Evolutionary conservation across 2,797 vertebrate species (phyloP).

Genomic region (Anniella stebbinsi): DNA sequence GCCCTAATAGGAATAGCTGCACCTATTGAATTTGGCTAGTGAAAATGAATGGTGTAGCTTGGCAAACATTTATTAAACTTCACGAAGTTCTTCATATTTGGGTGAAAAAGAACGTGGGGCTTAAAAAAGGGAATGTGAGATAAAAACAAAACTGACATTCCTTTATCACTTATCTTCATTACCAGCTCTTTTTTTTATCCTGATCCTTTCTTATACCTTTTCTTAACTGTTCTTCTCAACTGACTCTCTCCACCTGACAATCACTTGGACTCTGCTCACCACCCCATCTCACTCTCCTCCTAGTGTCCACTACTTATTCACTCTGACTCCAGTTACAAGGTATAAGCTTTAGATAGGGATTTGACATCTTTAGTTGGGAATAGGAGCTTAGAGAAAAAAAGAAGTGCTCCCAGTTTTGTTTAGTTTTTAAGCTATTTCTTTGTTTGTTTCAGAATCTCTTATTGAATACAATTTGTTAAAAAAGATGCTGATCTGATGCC

Average conservation of each 20-base stretch:
- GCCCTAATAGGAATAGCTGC: too few relatives aligned
- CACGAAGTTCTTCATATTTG: too few relatives aligned
- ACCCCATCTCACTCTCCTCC: neutral
- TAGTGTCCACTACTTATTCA: neutral
- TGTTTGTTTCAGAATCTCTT: neutral
- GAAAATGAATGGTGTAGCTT: too few relatives aligned
- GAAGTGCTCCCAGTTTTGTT: neutral
- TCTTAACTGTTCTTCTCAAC: neutral
- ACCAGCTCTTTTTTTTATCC: neutral
- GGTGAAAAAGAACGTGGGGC: too few relatives aligned
- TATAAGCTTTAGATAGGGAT: neutral
- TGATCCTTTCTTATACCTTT: neutral
- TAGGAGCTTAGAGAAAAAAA: neutral
- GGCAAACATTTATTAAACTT: too few relatives aligned
- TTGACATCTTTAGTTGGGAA: neutral
- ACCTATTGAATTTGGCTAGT: too few relatives aligned
- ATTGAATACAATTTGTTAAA: neutral
- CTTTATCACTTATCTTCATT: neutral
- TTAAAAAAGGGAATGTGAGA: too few relatives aligned
- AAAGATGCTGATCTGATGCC: neutral
- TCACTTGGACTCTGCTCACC: neutral
- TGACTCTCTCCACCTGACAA: neutral
- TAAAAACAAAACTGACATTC: too few relatives aligned
- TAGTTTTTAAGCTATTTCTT: neutral
- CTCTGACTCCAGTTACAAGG: neutral